Evolutionary conservation across 2,113 vertebrate genomes (phyloP).

Genomic region (Dissostichus mawsoni): DNA sequence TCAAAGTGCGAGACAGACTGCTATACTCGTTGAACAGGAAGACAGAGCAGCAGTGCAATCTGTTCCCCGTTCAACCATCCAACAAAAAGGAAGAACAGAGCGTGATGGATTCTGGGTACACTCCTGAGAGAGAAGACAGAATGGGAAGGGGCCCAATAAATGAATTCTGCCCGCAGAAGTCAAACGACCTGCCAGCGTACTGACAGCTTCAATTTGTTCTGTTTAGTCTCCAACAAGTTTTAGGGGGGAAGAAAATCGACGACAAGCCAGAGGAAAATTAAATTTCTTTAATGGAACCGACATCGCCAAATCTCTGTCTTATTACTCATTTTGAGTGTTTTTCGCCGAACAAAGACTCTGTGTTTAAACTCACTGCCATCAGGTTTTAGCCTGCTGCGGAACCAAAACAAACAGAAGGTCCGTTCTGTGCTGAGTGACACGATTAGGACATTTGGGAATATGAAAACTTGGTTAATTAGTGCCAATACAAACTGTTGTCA

Average conservation of each 20-base stretch:
- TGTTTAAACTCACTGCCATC: slow-evolving; percentile 17
- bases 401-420: slow-evolving; percentile 34
- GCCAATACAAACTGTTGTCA: not conserved
- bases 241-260: slow-evolving; percentile 1
- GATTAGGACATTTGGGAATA: not conserved
- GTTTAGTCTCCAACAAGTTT: slow-evolving; percentile 45
- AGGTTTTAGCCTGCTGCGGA: slow-evolving; percentile 4
- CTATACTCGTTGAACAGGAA: slow-evolving; percentile 27
- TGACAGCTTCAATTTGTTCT: slow-evolving; percentile 68
- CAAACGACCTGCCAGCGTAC: slow-evolving; percentile 64
- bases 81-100: slow-evolving; percentile 42
- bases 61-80: slow-evolving; percentile 47
- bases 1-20: slow-evolving; percentile 39
- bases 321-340: slow-evolving; percentile 43
- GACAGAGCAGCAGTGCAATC: slow-evolving; percentile 42
- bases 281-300: slow-evolving; percentile 54
- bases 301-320: slow-evolving; percentile 37
- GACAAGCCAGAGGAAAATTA: slow-evolving; percentile 41
- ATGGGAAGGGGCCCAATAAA: slow-evolving; percentile 44
- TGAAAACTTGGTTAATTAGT: slow-evolving; percentile 10
- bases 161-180: slow-evolving; percentile 57
- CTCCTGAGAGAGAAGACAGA: slow-evolving; percentile 35
- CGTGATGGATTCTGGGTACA: slow-evolving; percentile 44
- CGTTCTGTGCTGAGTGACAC: slow-evolving; percentile 19
- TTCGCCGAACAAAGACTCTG: slow-evolving; percentile 18